phyloP scores from a whole-genome alignment of 2,888 invertebrate species.

The Crossocerus cetratus region DNA sequence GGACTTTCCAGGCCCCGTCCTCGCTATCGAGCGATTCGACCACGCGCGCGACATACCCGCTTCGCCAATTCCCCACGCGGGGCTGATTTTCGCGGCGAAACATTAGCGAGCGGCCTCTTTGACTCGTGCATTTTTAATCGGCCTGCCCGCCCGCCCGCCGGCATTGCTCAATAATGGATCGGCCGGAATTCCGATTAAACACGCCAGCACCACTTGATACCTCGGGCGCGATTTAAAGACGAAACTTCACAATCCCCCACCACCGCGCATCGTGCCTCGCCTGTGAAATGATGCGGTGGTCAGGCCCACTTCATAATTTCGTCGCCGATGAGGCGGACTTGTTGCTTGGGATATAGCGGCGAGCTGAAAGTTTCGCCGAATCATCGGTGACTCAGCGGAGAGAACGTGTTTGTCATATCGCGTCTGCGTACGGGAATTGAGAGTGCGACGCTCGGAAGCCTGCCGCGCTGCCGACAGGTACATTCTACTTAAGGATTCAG shows the following conservation, averaged over 20 bases:
- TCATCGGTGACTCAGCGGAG: conserved; percentile 42
- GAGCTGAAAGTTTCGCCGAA: conserved; percentile 41
- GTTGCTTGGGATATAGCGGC: neutral
- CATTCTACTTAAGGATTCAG: conserved; percentile 43
- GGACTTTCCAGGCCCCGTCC: conserved; percentile 43
- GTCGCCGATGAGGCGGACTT: neutral
- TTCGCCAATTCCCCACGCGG: conserved; percentile 3
- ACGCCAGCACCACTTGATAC: neutral
- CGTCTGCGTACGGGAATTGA: conserved; percentile 21
- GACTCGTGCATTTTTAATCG: conserved; percentile 10
- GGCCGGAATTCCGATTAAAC: neutral
- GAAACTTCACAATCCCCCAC: neutral
- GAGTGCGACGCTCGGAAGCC: neutral
- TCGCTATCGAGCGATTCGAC: conserved; percentile 18
- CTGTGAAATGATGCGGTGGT: neutral
- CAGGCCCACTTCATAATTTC: conserved; percentile 2
- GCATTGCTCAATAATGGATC: conserved; percentile 1
- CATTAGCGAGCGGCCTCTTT: conserved; percentile 15
- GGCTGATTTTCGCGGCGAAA: neutral
- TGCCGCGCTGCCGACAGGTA: neutral
- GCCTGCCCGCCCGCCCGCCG: neutral
- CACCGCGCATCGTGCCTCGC: neutral
- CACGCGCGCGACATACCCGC: conserved; percentile 14
- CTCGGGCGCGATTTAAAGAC: neutral
- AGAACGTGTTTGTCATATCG: conserved; percentile 24